Percentiles rank a stretch among this genome's conserved stretches.
Conservation (phyloP, 2,888 invertebrate genomes). For the Clistopyga incitator region DNA sequence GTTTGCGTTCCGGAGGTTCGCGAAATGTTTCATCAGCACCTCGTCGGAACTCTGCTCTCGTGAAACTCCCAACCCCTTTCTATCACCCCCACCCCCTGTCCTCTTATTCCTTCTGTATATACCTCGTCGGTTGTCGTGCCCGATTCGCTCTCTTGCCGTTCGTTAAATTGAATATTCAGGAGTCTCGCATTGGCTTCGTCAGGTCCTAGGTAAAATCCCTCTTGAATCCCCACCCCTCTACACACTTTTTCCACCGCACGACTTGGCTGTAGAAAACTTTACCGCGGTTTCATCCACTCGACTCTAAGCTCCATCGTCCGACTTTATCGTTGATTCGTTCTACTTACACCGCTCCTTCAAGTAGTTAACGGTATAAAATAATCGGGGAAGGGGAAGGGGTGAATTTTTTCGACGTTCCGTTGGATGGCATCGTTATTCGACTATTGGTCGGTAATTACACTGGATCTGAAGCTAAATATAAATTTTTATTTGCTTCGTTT, state of each 20-base stretch:
- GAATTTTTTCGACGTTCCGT: neutral
- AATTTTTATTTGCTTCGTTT: too few species aligned
- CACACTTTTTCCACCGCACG: conserved; percentile 12
- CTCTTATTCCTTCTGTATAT: conserved; percentile 33
- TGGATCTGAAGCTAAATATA: too few species aligned
- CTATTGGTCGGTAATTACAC: neutral
- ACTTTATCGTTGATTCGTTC: conserved; percentile 54
- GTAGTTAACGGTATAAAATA: conserved; percentile 3
- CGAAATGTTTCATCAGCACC: conserved; percentile 69
- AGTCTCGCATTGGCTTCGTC: conserved; percentile 63
- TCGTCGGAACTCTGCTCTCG: conserved; percentile 45
- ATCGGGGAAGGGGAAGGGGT: neutral
- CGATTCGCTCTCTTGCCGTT: conserved; percentile 62
- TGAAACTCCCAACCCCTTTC: conserved; percentile 21
- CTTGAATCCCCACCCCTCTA: conserved; percentile 37
- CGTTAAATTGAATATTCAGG: conserved; percentile 66
- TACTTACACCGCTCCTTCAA: conserved; percentile 19
- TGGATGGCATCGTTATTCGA: neutral
- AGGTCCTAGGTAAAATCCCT: conserved; percentile 57
- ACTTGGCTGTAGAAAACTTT: conserved; percentile 21
- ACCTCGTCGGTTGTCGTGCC: conserved; percentile 57
- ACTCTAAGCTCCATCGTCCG: conserved; percentile 32
- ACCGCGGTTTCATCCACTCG: conserved; percentile 37
- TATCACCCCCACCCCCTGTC: neutral
- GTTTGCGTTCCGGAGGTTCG: conserved; percentile 75